Evolutionary conservation across 2,113 vertebrate species (phyloP), one percentile per base, ranked within the genome.

Genomic region (Ammodramus savannarum): DNA sequence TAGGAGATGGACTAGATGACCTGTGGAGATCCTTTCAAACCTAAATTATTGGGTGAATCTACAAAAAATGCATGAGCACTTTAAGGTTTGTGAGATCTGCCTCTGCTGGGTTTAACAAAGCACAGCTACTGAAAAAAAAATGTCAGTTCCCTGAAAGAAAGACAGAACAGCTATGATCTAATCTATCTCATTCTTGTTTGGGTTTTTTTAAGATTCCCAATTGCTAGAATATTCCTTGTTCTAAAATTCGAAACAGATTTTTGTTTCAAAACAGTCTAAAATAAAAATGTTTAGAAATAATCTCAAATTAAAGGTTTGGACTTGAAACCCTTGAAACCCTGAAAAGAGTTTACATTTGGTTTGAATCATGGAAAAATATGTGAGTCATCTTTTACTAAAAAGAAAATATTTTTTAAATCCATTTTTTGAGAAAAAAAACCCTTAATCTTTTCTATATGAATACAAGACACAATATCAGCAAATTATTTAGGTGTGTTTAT

Each of bases 341-440:
- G 16, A 36, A 74, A 92, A 67, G 5, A 49, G 25, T 59, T 87
- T 49, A 44, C 6, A 8, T 46, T 58, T 75, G 22, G 10, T 22
- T 66, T 81, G 14, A 32, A 36, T 31, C 2, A 3, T 11, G 11
- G 43, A 46, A 82, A 87, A 77, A 85, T 5, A 41, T 7, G 5
- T 13, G 12, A 46, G 6, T 54, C 9, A 17, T 32, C 1, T 3
- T 11, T 66, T 80, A 34, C 4, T 9, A 27, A 67, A 55, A 92
- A 46, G 12, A 32, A 81, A 87, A 38, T 0, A 12, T 32, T 6
- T 16, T 32, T 63, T 63, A 61, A 43, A 44, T 13, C 2, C 0
- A 4, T 18, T 63, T 71, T 41, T 17, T 69, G 44, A 31, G 5
- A 2, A 9, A 76, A n/a, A 27, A 87, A 20, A 20, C 16, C 27